Base-by-base conservation (phyloP, 1,140 invertebrate species). In the Ectropis grisescens region DNA sequence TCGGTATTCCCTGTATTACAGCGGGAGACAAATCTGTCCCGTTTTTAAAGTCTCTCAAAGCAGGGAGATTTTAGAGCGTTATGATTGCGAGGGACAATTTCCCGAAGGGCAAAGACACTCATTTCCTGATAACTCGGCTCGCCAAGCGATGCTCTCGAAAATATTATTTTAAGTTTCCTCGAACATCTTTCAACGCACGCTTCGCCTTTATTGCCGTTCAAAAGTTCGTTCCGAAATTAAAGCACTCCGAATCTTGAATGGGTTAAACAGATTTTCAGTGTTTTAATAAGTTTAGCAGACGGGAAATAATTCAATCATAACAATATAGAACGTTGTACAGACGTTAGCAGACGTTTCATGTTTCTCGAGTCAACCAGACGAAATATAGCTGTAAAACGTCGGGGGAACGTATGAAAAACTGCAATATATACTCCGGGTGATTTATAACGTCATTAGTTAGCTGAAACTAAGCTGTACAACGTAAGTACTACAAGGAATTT, bases 81-180 rank as follows among this genome's bases (percentile, higher is more conserved):
- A 68, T 72, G 68, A 75, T 78, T 71, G 50, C 55, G 47, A 66
- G 61, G 67, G 61, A 67, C 69, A 67, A 75, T 76, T 75, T 76
- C 71, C 75, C 70, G 60, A 37, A 52, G 70, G 60, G 57, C 65
- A 70, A 62, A 66, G 57, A 61, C 58, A 49, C 64, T 75, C 70
- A 75, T 80, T 80, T 80, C 75, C 75, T 72, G 54, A 22, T 24
- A 58, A 49, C 56, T 59, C 56, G 64, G 54, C 48, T 54, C 44
- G 48, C 57, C 51, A 47, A 45, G 41, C 48, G 47, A 56, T 53
- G 50, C 55, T 48, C 49, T 68, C 58, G 58, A 49, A 67, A 75
- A 78, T 80, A 76, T 78, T 72, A 79, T 80, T 75, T 75, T 59
- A 66, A 67, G 58, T 70, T 72, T 71, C 66, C 64, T 55, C 55